Conservation (phyloP, 1,140 invertebrate genomes). For the Philotrypesis tridentata region DNA sequence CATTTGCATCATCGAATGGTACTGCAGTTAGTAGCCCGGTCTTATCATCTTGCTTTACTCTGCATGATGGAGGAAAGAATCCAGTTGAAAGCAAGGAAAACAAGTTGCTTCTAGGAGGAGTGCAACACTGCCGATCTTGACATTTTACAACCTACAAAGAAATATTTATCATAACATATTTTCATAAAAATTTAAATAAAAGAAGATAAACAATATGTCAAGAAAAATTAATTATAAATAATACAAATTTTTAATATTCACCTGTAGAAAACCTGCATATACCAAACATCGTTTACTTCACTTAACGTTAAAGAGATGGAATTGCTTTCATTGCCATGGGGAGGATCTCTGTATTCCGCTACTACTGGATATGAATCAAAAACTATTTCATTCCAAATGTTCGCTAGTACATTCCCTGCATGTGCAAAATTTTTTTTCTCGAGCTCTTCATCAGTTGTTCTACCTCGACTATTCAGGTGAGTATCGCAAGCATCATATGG, state of each 20-base stretch:
- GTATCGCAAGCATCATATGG: constrained; percentile 65
- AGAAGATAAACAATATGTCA: too few species aligned
- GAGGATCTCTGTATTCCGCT: constrained; percentile 55
- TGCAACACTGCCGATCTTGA: too few species aligned
- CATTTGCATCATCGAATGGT: constrained; percentile 9
- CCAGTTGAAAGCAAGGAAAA: background rate
- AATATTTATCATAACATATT: too few species aligned
- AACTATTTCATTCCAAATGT: constrained; percentile 58
- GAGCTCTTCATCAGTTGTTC: constrained; percentile 63
- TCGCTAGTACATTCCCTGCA: constrained; percentile 60
- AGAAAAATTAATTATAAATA: too few species aligned
- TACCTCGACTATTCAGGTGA: constrained; percentile 62
- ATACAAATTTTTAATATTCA: too few species aligned
- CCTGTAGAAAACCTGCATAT: too few species aligned
- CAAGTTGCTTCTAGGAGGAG: background rate
- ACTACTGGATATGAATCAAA: constrained; percentile 61
- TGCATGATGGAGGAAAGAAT: constrained; percentile 18
- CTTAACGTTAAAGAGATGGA: background rate
- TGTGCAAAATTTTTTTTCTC: constrained; percentile 61
- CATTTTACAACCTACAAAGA: too few species aligned
- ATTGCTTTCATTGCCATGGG: too few species aligned
- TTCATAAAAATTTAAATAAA: too few species aligned
- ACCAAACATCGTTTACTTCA: constrained; percentile 19
- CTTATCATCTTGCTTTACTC: background rate
- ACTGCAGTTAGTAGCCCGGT: background rate